Evolutionary conservation across 2,113 vertebrate genomes (phyloP).

Genomic region (Neofelis nebulosa): DNA sequence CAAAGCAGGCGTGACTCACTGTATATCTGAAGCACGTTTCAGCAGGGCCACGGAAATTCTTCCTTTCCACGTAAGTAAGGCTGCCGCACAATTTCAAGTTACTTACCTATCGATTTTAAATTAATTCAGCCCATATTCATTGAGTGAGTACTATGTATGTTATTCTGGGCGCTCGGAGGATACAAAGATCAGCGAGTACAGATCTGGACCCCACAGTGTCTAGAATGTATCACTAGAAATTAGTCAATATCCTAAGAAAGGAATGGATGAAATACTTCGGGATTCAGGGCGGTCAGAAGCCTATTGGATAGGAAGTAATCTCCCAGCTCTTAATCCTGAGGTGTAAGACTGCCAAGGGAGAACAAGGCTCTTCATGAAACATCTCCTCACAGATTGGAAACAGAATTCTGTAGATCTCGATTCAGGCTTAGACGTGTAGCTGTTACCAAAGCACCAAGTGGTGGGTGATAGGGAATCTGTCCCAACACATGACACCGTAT

Average conservation of each 20-base stretch:
- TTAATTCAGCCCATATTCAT: background rate
- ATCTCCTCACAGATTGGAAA: background rate
- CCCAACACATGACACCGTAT: too few relatives aligned
- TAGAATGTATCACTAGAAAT: background rate
- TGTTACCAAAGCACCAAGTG: background rate
- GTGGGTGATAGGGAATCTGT: background rate
- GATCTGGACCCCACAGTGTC: background rate
- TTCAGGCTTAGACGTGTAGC: background rate
- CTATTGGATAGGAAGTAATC: too few relatives aligned
- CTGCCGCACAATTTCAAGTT: background rate
- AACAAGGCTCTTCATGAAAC: background rate
- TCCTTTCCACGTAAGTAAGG: background rate
- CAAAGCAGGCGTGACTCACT: background rate
- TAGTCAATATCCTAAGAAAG: background rate
- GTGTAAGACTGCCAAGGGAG: background rate
- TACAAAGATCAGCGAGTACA: background rate
- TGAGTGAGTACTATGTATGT: background rate
- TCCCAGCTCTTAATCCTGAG: background rate
- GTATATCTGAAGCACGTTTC: background rate
- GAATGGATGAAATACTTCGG: background rate
- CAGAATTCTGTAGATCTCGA: background rate
- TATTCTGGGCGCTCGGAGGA: background rate
- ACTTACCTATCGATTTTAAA: background rate
- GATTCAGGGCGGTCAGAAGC: background rate
- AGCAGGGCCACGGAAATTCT: background rate